A percentile compares a stretch with the other conserved stretches of the same genome.
phyloP scores from a whole-genome alignment of 2,113 vertebrate genomes.

The Mesitornis unicolor region DNA sequence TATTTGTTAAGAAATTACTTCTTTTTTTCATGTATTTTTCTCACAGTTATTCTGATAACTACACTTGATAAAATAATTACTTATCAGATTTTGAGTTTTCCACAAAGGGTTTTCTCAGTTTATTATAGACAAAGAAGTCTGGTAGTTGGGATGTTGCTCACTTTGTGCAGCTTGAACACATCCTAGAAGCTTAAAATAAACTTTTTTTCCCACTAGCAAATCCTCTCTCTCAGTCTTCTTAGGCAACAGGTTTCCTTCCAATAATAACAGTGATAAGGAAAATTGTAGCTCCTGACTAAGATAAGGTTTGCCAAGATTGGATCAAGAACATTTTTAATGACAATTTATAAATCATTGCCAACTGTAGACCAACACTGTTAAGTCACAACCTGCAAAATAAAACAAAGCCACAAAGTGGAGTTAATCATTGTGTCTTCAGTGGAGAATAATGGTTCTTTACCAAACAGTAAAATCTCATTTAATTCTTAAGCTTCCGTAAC shows the following conservation, averaged over 20 bases:
- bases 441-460: conserved; percentile 8
- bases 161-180: neutral
- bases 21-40: neutral
- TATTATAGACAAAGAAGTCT: neutral
- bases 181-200: neutral
- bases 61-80: neutral
- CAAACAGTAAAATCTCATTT: conserved; percentile 25
- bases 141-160: neutral
- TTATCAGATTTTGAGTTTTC: neutral
- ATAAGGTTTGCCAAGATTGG: neutral
- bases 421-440: neutral
- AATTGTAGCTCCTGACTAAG: neutral
- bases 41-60: neutral
- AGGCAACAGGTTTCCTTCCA: neutral
- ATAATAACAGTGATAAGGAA: neutral
- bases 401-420: neutral
- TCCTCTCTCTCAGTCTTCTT: neutral
- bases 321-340: neutral
- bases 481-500: conserved; percentile 43
- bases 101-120: neutral
- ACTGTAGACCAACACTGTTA: neutral
- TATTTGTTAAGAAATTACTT: neutral
- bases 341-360: neutral
- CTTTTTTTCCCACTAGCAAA: neutral
- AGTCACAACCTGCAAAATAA: neutral